Percentiles rank a stretch among this genome's conserved stretches.
Conservation (phyloP, 2,888 invertebrate species). For the Andrena trimmerana region DNA sequence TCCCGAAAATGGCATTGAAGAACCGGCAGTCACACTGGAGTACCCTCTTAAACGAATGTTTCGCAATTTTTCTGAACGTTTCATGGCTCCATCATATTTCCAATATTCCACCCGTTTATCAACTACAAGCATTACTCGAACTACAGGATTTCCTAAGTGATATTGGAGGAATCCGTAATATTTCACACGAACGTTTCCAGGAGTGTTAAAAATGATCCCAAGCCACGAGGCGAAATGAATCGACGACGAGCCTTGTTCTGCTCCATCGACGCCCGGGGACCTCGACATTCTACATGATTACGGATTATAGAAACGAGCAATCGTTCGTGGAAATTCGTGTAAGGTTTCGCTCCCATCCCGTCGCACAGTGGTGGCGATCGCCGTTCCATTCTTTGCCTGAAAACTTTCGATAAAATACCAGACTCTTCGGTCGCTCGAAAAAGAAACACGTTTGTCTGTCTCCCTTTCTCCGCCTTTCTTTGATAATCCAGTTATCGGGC, state of each 20-base stretch:
- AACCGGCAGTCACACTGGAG: no score
- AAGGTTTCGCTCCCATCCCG: constrained; percentile 37
- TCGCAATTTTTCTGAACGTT: not conserved
- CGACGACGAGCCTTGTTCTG: constrained; percentile 30
- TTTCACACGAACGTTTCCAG: constrained; percentile 15
- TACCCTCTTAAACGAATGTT: no score
- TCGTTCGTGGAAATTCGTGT: constrained; percentile 66
- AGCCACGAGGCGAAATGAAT: constrained; percentile 15
- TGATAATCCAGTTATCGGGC: constrained; percentile 49
- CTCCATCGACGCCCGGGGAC: constrained; percentile 21
- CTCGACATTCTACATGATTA: constrained; percentile 32
- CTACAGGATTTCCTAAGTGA: not conserved
- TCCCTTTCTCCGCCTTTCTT: constrained; percentile 23
- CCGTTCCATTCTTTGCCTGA: constrained; percentile 48
- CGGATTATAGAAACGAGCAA: constrained; percentile 60
- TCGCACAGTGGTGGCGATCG: constrained; percentile 36
- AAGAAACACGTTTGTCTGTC: no score
- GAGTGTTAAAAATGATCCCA: constrained; percentile 16
- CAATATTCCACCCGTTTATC: not conserved
- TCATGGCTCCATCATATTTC: not conserved
- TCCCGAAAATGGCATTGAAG: no score
- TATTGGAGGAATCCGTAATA: not conserved
- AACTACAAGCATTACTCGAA: not conserved
- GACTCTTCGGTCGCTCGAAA: constrained; percentile 20
- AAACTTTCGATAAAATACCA: constrained; percentile 55